These are phyloP conservation scores for Uropsilus gracilis DNA, from an alignment of 2,113 vertebrate genomes.

Conservation along the genomic window DNA sequence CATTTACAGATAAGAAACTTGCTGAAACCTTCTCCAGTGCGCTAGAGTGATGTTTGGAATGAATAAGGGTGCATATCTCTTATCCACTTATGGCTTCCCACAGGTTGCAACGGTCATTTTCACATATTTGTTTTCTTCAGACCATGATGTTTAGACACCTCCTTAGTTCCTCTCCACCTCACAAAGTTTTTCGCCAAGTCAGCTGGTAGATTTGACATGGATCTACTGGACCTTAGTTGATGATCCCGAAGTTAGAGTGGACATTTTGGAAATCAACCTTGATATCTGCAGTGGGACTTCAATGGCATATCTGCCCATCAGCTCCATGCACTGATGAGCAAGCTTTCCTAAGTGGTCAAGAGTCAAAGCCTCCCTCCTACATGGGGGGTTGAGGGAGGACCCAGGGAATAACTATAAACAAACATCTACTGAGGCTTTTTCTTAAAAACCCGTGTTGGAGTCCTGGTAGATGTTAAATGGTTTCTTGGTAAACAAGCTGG, in stretches of 20 bases:
- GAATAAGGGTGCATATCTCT: too few species aligned
- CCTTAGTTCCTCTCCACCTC: not conserved
- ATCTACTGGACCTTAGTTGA: not conserved
- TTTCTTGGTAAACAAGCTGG: not conserved
- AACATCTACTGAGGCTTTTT: not conserved
- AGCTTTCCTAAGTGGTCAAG: not conserved
- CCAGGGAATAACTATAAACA: not conserved
- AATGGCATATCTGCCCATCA: not conserved
- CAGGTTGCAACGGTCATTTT: not conserved
- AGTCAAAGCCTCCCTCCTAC: not conserved
- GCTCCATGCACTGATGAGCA: not conserved
- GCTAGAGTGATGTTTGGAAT: too few species aligned
- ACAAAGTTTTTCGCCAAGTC: not conserved
- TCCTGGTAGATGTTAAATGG: not conserved
- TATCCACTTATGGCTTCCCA: too few species aligned
- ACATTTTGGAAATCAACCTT: not conserved
- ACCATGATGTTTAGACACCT: not conserved
- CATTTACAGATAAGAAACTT: too few species aligned
- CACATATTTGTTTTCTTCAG: not conserved
- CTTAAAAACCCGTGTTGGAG: not conserved
- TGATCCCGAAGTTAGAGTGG: not conserved
- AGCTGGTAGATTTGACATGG: not conserved
- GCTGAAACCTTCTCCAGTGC: too few species aligned
- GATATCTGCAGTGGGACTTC: not conserved
- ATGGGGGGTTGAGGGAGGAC: not conserved